phyloP scores from a whole-genome alignment of 2,888 invertebrate genomes.

The Caenorhabditis sp. region DNA sequence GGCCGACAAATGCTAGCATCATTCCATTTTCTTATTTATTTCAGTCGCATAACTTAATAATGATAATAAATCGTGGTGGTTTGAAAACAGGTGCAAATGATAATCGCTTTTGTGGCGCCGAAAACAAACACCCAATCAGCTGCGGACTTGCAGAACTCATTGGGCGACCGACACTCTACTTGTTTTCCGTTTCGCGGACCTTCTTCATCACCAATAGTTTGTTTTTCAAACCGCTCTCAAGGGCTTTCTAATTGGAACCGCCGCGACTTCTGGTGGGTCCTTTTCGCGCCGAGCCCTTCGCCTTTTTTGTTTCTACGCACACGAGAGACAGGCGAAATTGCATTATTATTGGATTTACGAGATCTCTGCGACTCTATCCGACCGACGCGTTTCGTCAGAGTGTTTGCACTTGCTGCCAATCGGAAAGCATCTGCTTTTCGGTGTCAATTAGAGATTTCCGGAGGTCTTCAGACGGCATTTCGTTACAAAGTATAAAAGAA shows the following conservation, averaged over 20 bases:
- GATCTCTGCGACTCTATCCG: slow-evolving; percentile 17
- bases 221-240: slow-evolving; percentile 23
- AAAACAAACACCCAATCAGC: slow-evolving; percentile 11
- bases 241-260: slow-evolving; percentile 38
- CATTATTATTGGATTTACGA: slow-evolving; percentile 49
- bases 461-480: not conserved
- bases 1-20: slow-evolving; percentile 21
- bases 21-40: not conserved
- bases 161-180: not conserved
- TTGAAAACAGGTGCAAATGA: slow-evolving; percentile 25
- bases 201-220: not conserved
- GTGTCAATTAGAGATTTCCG: not conserved
- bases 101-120: slow-evolving; percentile 21
- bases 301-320: slow-evolving; percentile 44
- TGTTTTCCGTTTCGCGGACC: slow-evolving; percentile 7
- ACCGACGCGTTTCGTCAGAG: not conserved
- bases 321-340: slow-evolving; percentile 30
- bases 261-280: slow-evolving; percentile 27
- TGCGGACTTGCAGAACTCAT: slow-evolving; percentile 12
- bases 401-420: not conserved
- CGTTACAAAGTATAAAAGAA: slow-evolving; percentile 42
- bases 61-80: slow-evolving; percentile 1
- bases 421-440: no score
- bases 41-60: slow-evolving; percentile 2
- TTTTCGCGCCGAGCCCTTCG: not conserved